Evolutionary conservation across 92 coral and sea anemone species (phyloP), one percentile per base, ranked within the genome.

Genomic region (Phenganax marumi): DNA sequence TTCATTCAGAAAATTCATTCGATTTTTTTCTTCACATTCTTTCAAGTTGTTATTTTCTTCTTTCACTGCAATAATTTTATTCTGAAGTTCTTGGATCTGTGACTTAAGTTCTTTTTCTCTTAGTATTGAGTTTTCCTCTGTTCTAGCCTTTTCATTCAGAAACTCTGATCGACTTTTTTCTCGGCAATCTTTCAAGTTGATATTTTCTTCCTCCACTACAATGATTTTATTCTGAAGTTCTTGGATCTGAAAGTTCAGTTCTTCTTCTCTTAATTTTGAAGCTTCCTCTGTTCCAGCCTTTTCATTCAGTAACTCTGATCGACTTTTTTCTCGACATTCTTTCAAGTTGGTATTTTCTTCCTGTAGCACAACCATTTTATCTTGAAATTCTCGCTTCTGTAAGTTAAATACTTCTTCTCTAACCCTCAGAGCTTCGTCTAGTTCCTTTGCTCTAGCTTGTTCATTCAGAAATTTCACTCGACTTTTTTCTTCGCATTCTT

Each of bases 121-220:
- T 1, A 33, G 2, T 33, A 1, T 33, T 5, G 43, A 33, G 3
- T 33, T 33, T 33, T 33, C 43, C 5, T 33, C 43, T 33, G 43
- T 33, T 33, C 43, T 33, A 33, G 43, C 43, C 43, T 33, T 33
- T 33, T 33, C 43, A 33, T 33, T 33, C 5, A 61, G 62, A 26
- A 33, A 33, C 43, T 33, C 43, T 33, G 43, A 33, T 33, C 43
- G 43, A 33, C 43, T 33, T 33, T 33, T 33, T 5, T 33, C 43
- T 33, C 43, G 43, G 5, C 43, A 33, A 1, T 77, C 77, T n/a
- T 68, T 22, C 80, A 86, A 46, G 46, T 60, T 17, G 9, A 0
- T 50, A 50, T 86, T 84, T 10, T 79, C 81, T 26, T 71, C 63
- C 17, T 84, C 72, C 25, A 76, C 8, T 33, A 33, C 19, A 70